A percentile compares a stretch with the other conserved stretches of the same genome.
These are phyloP conservation scores for Augochlora pura DNA, from an alignment of 1,140 invertebrate species.

Conservation along the genomic window DNA sequence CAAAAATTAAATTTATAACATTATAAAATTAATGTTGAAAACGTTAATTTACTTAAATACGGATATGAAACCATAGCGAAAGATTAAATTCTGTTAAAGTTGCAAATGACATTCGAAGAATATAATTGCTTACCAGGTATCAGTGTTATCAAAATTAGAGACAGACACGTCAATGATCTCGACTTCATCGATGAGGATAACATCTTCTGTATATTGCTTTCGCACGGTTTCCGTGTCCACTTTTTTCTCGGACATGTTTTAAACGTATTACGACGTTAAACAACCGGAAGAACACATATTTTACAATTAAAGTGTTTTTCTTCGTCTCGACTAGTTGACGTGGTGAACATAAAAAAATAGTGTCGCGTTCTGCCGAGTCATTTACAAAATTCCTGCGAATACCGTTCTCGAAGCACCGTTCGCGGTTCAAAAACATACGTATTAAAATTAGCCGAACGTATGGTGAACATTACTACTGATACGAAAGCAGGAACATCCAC, in stretches of 20 bases:
- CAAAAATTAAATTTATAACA: too few species aligned
- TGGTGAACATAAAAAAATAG: constrained; percentile 33
- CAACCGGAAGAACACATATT: constrained; percentile 46
- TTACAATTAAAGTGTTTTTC: constrained; percentile 41
- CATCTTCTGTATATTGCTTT: constrained; percentile 37
- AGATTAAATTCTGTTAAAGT: neutral
- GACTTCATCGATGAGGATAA: constrained; percentile 21
- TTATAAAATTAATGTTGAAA: too few species aligned
- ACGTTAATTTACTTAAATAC: too few species aligned
- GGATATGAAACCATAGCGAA: neutral
- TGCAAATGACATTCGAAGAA: neutral
- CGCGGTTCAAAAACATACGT: constrained; percentile 13
- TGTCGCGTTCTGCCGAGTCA: constrained; percentile 18
- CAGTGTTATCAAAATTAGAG: constrained; percentile 32
- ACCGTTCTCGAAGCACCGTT: neutral
- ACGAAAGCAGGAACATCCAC: constrained; percentile 30
- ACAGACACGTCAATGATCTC: constrained; percentile 45
- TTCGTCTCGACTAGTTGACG: constrained; percentile 11
- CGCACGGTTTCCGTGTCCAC: constrained; percentile 14
- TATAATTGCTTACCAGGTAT: constrained; percentile 35
- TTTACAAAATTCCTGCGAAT: constrained; percentile 29
- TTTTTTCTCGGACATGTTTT: constrained; percentile 55
- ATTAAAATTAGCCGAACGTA: constrained; percentile 13
- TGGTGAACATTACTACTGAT: constrained; percentile 27
- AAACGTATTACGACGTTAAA: constrained; percentile 34